phyloP scores from a whole-genome alignment of 2,797 vertebrate species.

The Mormyrus hasselquistii region DNA sequence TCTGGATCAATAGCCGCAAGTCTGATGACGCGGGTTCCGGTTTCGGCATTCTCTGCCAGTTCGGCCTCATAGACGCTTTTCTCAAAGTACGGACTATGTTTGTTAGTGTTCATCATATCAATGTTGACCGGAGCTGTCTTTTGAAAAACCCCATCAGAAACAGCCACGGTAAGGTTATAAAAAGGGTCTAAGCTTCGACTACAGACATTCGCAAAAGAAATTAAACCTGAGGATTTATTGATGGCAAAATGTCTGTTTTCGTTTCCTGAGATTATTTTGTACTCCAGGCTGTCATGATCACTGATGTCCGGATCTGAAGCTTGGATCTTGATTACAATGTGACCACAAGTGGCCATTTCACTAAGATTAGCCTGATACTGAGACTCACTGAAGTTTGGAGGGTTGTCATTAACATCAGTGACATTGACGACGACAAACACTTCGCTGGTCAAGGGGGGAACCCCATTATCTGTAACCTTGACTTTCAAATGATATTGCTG shows the following conservation, averaged over 20 bases:
- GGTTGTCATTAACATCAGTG: conserved; percentile 89
- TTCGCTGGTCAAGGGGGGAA: conserved; percentile 69
- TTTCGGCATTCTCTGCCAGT: conserved; percentile 85
- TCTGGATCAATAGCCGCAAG: conserved; percentile 85
- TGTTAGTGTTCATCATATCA: conserved; percentile 86
- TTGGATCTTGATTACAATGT: conserved; percentile 89
- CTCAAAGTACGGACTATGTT: conserved; percentile 79
- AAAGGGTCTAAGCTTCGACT: conserved; percentile 77
- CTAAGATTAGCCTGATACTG: conserved; percentile 82
- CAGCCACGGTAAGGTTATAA: conserved; percentile 83
- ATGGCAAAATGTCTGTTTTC: conserved; percentile 86
- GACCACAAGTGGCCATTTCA: conserved; percentile 86
- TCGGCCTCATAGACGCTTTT: conserved; percentile 86
- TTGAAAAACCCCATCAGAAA: conserved; percentile 90
- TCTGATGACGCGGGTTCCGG: conserved; percentile 88
- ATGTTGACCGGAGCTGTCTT: conserved; percentile 88
- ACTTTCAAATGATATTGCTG: conserved; percentile 76
- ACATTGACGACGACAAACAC: conserved; percentile 71
- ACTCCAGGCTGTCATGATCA: conserved; percentile 73
- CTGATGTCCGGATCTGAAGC: conserved; percentile 80
- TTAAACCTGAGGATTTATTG: conserved; percentile 84
- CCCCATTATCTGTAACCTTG: conserved; percentile 74
- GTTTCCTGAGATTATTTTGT: conserved; percentile 90
- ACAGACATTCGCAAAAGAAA: conserved; percentile 88
- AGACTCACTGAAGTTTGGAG: conserved; percentile 76